A percentile compares a stretch with the other conserved stretches of the same genome.
Evolutionary conservation across 2,888 invertebrate genomes (phyloP).

Genomic region (Netelia virgata): DNA sequence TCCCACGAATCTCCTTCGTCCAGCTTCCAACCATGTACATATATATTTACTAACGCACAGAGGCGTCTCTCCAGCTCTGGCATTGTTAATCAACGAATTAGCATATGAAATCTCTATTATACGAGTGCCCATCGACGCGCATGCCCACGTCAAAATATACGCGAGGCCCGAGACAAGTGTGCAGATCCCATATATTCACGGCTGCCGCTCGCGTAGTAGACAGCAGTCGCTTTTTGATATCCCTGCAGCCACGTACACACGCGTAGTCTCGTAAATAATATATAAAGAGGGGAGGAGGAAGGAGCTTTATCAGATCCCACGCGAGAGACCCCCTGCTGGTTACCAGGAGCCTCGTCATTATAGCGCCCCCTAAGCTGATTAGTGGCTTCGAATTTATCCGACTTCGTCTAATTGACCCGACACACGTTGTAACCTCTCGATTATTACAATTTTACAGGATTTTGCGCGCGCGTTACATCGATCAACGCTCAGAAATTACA

Average conservation of each 20-base stretch:
- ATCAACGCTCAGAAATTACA: background rate
- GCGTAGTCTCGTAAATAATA: conserved; percentile 77
- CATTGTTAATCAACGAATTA: conserved; percentile 83
- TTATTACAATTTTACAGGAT: conserved; percentile 45
- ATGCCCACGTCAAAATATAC: conserved; percentile 41
- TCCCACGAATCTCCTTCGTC: conserved; percentile 38
- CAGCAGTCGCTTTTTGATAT: conserved; percentile 60
- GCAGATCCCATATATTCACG: background rate
- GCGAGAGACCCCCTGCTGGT: conserved; percentile 77
- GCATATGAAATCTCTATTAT: conserved; percentile 82
- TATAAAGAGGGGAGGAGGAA: conserved; percentile 73
- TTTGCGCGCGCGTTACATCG: background rate
- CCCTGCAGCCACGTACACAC: conserved; percentile 16
- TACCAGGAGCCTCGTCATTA: conserved; percentile 78
- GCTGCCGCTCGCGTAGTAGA: conserved; percentile 32
- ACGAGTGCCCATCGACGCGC: conserved; percentile 57
- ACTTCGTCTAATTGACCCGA: conserved; percentile 82
- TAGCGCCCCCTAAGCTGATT: conserved; percentile 82
- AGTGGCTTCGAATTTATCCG: conserved; percentile 83
- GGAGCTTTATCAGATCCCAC: conserved; percentile 82
- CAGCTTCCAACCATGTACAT: conserved; percentile 12
- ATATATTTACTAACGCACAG: conserved; percentile 30
- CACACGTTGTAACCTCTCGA: conserved; percentile 44
- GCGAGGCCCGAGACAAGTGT: background rate
- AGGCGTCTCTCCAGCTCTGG: conserved; percentile 64